phyloP scores from a whole-genome alignment of 2,888 invertebrate species.

The Heteropelma amictum region DNA sequence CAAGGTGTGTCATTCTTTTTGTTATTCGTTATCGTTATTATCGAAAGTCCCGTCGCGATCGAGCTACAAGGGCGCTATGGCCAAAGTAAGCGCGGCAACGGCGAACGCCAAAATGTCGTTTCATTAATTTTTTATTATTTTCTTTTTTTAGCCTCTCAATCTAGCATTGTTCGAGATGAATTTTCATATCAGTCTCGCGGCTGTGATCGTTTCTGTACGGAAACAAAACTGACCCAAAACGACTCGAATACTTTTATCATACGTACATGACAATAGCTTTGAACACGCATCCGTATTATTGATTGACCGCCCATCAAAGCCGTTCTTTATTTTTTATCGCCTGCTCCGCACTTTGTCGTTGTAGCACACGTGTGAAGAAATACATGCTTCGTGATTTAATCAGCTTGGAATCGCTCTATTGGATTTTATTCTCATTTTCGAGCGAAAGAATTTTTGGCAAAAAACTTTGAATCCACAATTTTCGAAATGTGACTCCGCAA shows the following conservation, averaged over 20 bases:
- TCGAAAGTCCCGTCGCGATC: slow-evolving; percentile 13
- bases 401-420: slow-evolving; percentile 10
- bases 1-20: slow-evolving; percentile 28
- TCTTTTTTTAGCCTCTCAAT: neutral
- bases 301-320: slow-evolving; percentile 20
- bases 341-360: slow-evolving; percentile 22
- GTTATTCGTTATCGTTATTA: slow-evolving; percentile 24
- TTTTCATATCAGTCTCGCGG: slow-evolving; percentile 25
- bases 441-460: too few relatives aligned
- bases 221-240: neutral
- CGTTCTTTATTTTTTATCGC: slow-evolving; percentile 2
- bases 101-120: neutral
- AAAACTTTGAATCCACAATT: slow-evolving; percentile 5
- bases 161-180: slow-evolving; percentile 9
- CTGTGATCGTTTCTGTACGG: slow-evolving; percentile 30
- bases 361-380: slow-evolving; percentile 9
- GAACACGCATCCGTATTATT: slow-evolving; percentile 17
- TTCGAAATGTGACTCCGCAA: neutral
- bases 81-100: slow-evolving; percentile 31
- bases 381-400: slow-evolving; percentile 22
- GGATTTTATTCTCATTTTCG: slow-evolving; percentile 17
- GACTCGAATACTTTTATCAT: slow-evolving; percentile 17
- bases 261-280: slow-evolving; percentile 16
- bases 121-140: slow-evolving; percentile 7
- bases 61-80: slow-evolving; percentile 20